Conservation (phyloP, 2,888 invertebrate genomes). For the Automeris io region DNA sequence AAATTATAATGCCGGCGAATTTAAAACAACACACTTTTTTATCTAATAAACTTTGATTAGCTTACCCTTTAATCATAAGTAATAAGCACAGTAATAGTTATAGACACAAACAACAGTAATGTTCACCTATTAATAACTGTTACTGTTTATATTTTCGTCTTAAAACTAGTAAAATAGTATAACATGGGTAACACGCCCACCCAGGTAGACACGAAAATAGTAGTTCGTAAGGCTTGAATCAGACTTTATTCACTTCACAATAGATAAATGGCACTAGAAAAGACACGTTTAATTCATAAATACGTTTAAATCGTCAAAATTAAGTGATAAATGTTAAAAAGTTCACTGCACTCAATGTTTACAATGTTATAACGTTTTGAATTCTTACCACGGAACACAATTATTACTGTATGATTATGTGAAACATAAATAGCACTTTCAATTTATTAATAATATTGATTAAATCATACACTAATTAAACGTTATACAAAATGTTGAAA, state of each 20-base stretch:
- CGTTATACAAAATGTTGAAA: background rate
- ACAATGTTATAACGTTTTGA: constrained; percentile 26
- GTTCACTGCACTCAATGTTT: constrained; percentile 66
- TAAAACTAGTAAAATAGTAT: background rate
- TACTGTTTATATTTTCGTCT: background rate
- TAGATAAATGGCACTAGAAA: constrained; percentile 18
- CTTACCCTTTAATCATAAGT: background rate
- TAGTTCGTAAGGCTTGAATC: constrained; percentile 12
- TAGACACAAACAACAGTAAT: background rate
- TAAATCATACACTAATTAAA: background rate
- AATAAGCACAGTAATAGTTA: background rate
- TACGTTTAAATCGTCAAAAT: constrained; percentile 31
- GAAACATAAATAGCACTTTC: background rate
- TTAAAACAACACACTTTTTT: too few species aligned
- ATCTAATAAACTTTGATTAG: too few species aligned
- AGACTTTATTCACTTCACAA: constrained; percentile 10
- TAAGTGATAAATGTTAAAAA: constrained; percentile 28
- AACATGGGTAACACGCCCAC: constrained; percentile 37
- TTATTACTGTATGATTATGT: background rate
- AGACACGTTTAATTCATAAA: constrained; percentile 42
- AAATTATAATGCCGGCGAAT: too few species aligned
- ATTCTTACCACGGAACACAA: background rate
- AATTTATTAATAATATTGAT: too few species aligned
- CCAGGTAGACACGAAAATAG: constrained; percentile 11
- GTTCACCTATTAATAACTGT: background rate